Base-by-base conservation (phyloP, 2,113 vertebrate genomes). In the Polyodon spathula region DNA sequence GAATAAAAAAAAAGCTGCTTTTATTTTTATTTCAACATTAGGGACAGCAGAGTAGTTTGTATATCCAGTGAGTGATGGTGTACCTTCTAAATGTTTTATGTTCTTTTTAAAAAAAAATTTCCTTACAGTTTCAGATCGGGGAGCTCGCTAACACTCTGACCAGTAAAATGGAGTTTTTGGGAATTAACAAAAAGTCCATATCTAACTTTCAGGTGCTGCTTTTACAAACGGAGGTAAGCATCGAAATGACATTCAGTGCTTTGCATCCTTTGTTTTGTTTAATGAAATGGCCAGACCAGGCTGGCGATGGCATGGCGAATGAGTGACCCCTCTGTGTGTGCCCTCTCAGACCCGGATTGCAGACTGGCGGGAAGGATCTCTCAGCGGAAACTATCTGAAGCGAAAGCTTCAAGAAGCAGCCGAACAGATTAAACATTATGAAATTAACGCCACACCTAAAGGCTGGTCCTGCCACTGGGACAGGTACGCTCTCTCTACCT, bases 391-490 rank as follows among this genome's bases (percentile, higher is more conserved):
- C 84, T 97, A 97, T 91, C 92, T 99, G 72, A 95, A 96, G 81
- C 92, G 95, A 84, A 92, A 93, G 84, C 90, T 99, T 67, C 94
- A 98, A 81, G 96, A 99, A 70, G 96, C 95, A 76, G 93, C 93
- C 42, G 94, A 97, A 83, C 96, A 98, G 88, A 94, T 99, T 88
- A 98, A 97, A 97, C 93, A 94, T 89, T 99, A 99, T 88, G 96
- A 99, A 97, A 93, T 97, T 91, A 99, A 98, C 95, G 96, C 95
- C 93, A 88, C 95, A 83, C 96, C 96, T 90, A 98, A 98, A 93
- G 96, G 96, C 96, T 99, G 96, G 96, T 96, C 95, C 94, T 99
- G 96, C 95, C 95, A 97, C 95, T 99, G 96, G 96, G 95, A 99
- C 96, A 98, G 96, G 96, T 99, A 99, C 92, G 96, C 88, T 92